Evolutionary conservation across 2,888 invertebrate species (phyloP), one percentile per base, ranked within the genome.

Genomic region (Formica aserva): DNA sequence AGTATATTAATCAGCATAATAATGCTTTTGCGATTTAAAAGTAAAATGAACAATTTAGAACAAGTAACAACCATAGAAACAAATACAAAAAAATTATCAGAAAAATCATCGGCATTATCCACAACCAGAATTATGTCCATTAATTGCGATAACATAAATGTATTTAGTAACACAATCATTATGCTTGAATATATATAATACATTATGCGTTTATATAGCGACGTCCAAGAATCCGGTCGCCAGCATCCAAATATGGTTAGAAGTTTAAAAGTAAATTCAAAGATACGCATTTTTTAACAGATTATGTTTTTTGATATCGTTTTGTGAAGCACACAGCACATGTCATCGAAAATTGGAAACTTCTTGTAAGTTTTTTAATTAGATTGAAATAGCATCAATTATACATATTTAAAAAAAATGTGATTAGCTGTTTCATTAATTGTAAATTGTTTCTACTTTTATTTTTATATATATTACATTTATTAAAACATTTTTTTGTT

Each of bases 171-270:
- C 1, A 83, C 1, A 18, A 41, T 18, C 29, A 74, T 26, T 22
- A 80, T 11, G 15, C 52, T 6, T 13, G 83, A 57, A n/a, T 86
- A 88, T 11, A 29, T 1, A 9, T 66, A 18, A 41, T 88, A 88
- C 1, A 72, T 9, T 11, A 72, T 0, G 6, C 38, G 75, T 72
- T 82, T 83, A 22, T 60, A 22, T 8, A 63, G 9, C 0, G 67
- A 62, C 0, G 62, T 57, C 86, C 86, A 88, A 18, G 69, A 41
- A 2, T 57, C 1, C 3, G 88, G 86, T 11, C 66, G 82, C 76
- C 74, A 60, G 1, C 74, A 75, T 4, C 75, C 75, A 32, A 15
- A 63, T 63, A 75, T 11, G 11, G 18, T 75, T 32, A 75, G 15
- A 3, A 75, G 62, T 45, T 48, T 48, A 22, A 75, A 63, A 22